Percentiles rank a stretch among this genome's conserved stretches.
These are phyloP conservation scores for Temnopleurus reevesii DNA, from an alignment of 53 echinoderm and acorn worm species.

Conservation along the genomic window DNA sequence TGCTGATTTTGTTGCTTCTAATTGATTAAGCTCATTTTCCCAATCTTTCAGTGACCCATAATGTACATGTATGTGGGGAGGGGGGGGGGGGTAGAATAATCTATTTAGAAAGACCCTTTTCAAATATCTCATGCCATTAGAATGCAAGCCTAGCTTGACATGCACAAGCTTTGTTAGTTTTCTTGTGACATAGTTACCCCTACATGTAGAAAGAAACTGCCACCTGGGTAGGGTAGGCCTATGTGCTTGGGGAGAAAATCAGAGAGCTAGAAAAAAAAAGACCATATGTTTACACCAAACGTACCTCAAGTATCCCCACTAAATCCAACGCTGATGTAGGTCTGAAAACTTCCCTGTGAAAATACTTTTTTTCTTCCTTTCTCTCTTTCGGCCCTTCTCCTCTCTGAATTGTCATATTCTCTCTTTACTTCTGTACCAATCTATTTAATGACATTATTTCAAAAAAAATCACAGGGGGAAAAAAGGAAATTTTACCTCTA, in stretches of 20 bases:
- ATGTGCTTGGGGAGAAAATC: no score
- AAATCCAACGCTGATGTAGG: slow-evolving; percentile 45
- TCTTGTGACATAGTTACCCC: no score
- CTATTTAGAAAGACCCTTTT: no score
- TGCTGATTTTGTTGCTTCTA: not conserved
- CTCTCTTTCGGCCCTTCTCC: not conserved
- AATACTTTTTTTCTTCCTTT: not conserved
- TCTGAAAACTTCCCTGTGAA: slow-evolving; percentile 14
- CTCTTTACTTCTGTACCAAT: not conserved
- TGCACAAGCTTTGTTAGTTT: no score
- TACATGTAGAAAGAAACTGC: no score
- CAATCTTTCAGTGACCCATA: not conserved
- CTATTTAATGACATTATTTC: not conserved
- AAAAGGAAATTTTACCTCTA: not conserved
- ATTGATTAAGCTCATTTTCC: not conserved
- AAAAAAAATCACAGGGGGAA: not conserved
- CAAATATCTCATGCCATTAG: no score
- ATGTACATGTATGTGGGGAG: not conserved
- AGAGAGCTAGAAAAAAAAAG: no score
- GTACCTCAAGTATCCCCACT: not conserved
- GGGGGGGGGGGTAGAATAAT: not conserved
- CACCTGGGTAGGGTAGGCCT: no score
- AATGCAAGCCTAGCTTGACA: no score
- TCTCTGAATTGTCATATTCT: no score
- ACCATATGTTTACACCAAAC: not conserved